Conservation (phyloP, 1,140 invertebrate species). For the Drosophila punjabiensis region DNA sequence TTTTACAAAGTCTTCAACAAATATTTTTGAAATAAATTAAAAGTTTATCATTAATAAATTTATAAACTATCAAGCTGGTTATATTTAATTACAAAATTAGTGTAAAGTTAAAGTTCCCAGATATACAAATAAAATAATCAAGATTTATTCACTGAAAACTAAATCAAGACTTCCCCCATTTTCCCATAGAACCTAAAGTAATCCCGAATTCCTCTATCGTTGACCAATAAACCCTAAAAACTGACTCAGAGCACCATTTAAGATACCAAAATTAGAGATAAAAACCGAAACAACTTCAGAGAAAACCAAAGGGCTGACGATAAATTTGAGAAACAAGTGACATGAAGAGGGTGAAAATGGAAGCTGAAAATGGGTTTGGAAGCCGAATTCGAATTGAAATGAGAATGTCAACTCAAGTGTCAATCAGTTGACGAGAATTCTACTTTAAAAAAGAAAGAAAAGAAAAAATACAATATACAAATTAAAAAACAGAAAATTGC, state of each 20-base stretch:
- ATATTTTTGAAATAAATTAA: no score
- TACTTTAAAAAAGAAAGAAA: constrained; percentile 65
- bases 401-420: constrained; percentile 72
- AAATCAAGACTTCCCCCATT: not conserved
- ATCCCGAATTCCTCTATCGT: not conserved
- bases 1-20: no score
- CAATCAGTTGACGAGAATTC: constrained; percentile 56
- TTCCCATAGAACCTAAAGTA: not conserved
- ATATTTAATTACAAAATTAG: no score
- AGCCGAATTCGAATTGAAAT: constrained; percentile 36
- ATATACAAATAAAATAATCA: no score
- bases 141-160: not conserved
- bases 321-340: constrained; percentile 20
- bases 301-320: not conserved
- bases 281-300: not conserved
- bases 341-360: not conserved
- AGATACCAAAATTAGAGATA: constrained; percentile 18
- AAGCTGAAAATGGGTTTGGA: constrained; percentile 2
- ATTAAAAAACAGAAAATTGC: constrained; percentile 59
- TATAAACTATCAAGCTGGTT: no score
- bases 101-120: no score
- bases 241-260: constrained; percentile 12
- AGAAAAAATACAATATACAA: not conserved
- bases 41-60: not conserved
- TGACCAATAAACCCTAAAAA: not conserved